phyloP scores from a whole-genome alignment of 2,113 vertebrate genomes.

The Panthera tigris region DNA sequence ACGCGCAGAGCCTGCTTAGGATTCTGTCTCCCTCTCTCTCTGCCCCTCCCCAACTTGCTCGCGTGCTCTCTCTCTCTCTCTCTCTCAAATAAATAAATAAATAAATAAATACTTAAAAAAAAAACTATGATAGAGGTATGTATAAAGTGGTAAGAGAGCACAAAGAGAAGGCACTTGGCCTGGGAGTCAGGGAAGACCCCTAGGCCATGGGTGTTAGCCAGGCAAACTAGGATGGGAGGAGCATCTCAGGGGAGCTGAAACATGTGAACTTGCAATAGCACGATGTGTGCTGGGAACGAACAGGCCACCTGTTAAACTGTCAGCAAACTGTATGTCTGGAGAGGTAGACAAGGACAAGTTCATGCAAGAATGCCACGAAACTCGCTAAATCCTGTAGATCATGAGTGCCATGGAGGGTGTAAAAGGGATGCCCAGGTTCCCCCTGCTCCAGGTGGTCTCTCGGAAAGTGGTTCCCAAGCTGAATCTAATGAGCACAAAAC shows the following conservation, averaged over 20 bases:
- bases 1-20: too few relatives aligned
- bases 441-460: background rate
- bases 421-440: background rate
- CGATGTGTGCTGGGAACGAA: background rate
- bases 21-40: too few relatives aligned
- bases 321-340: background rate
- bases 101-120: too few relatives aligned
- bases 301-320: background rate
- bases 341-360: background rate
- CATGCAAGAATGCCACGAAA: background rate
- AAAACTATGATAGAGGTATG: background rate
- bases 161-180: background rate
- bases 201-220: background rate
- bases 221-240: background rate
- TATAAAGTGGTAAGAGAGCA: background rate
- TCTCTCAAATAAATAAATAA: too few relatives aligned
- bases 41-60: too few relatives aligned
- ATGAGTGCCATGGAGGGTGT: rapidly evolving
- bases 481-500: background rate
- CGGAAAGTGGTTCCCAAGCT: background rate
- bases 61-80: too few relatives aligned
- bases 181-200: background rate
- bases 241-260: background rate
- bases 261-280: too few relatives aligned
- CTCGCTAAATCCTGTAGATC: background rate